A percentile compares a stretch with the other conserved stretches of the same genome.
Conservation (phyloP, 2,888 invertebrate species). For the Stenchaetothrips biformis region DNA sequence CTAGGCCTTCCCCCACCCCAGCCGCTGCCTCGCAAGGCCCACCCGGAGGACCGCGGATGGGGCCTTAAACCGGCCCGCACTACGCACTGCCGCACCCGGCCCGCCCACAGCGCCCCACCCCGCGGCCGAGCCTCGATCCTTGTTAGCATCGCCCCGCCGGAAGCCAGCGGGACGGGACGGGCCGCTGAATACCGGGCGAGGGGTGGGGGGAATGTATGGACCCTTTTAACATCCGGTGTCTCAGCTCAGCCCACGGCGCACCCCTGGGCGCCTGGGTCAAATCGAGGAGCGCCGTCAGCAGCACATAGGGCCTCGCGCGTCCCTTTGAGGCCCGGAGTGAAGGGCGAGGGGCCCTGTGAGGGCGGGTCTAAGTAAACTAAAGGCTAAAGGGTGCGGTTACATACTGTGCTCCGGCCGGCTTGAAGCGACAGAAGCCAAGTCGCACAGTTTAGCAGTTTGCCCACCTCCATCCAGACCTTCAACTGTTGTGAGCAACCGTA, state of each 20-base stretch:
- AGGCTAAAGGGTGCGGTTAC: too few relatives aligned
- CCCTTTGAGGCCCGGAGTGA: too few relatives aligned
- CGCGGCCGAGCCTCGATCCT: neutral
- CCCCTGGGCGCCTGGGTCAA: neutral
- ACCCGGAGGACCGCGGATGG: neutral
- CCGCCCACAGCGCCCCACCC: neutral
- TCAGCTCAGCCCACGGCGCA: too few relatives aligned
- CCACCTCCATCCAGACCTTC: too few relatives aligned
- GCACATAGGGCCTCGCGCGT: too few relatives aligned
- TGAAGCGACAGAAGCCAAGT: too few relatives aligned
- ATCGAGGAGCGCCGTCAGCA: neutral
- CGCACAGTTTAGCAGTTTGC: too few relatives aligned
- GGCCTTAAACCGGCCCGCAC: neutral
- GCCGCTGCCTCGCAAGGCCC: neutral
- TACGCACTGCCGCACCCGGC: neutral
- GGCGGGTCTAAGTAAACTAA: too few relatives aligned
- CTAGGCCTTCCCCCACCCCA: neutral
- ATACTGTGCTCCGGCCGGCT: too few relatives aligned
- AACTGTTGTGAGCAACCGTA: too few relatives aligned
- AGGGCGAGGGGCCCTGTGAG: too few relatives aligned
- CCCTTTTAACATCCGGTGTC: neutral
- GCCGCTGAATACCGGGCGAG: neutral
- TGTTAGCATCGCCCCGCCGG: neutral
- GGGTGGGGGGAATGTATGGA: slow-evolving; percentile 1
- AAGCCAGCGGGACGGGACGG: neutral